Conservation (phyloP, 2,113 vertebrate species). For the Nothoprocta perdicaria region DNA sequence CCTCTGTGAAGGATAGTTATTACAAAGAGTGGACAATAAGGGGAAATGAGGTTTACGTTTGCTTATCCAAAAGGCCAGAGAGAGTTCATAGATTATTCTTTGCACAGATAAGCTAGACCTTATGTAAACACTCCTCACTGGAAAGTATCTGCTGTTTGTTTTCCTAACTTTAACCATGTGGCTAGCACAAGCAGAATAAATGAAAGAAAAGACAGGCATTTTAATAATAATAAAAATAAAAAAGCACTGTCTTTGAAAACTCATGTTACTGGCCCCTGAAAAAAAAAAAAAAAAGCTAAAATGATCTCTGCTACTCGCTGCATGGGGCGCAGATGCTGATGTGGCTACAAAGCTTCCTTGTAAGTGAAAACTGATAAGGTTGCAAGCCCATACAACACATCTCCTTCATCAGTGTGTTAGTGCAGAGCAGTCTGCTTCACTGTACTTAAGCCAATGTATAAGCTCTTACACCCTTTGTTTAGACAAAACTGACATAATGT, state of each 20-base stretch:
- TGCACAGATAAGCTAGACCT: conserved; percentile 69
- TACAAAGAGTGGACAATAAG: conserved; percentile 63
- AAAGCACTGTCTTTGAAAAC: background rate
- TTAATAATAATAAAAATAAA: conserved; percentile 1
- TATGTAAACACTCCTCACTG: conserved; percentile 62
- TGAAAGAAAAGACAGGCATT: conserved; percentile 15
- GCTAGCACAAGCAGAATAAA: conserved; percentile 49
- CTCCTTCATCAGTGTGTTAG: background rate
- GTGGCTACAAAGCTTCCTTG: background rate
- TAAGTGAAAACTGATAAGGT: background rate
- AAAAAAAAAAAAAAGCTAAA: background rate
- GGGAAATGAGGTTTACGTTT: conserved; percentile 72
- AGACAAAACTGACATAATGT: background rate
- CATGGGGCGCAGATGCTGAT: background rate
- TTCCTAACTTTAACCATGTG: conserved; percentile 65
- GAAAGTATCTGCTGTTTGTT: conserved; percentile 66
- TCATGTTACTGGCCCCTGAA: background rate
- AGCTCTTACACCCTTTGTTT: background rate
- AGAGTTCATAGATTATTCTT: conserved; percentile 75
- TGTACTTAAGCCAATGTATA: background rate
- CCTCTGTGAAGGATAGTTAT: conserved; percentile 60
- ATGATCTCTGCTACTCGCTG: background rate
- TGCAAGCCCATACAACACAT: background rate
- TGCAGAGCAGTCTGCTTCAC: background rate
- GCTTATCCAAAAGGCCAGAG: conserved; percentile 60